Percentiles rank a stretch among this genome's conserved stretches.
Evolutionary conservation across 2,113 vertebrate genomes (phyloP).

Genomic region (Alces alces): DNA sequence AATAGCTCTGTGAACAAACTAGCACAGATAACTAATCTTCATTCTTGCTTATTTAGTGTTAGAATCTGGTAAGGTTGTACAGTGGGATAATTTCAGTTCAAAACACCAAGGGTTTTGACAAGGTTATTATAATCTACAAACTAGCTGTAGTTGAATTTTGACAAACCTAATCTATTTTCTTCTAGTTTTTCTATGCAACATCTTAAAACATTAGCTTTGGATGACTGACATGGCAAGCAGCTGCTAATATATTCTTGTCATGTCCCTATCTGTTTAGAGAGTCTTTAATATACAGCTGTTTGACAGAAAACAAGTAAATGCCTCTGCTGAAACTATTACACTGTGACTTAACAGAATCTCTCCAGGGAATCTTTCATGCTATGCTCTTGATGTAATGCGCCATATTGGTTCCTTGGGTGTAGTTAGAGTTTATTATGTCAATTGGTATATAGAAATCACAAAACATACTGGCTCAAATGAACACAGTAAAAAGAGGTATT

Average conservation of each 20-base stretch:
- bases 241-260: neutral
- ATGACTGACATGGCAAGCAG: neutral
- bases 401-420: conserved; percentile 19
- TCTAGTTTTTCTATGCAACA: neutral
- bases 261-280: conserved; percentile 34
- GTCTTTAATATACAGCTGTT: conserved; percentile 52
- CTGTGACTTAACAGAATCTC: conserved; percentile 14
- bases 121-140: neutral
- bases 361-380: neutral
- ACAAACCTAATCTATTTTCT: neutral
- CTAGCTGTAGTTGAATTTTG: neutral
- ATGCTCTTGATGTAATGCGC: neutral
- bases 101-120: neutral
- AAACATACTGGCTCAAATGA: neutral
- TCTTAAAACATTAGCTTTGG: neutral
- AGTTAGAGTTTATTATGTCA: neutral
- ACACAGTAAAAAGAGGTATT: neutral
- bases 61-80: neutral
- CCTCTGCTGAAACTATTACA: neutral
- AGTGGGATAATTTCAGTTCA: neutral
- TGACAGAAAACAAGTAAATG: conserved; percentile 11
- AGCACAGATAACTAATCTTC: neutral
- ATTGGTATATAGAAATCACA: neutral
- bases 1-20: neutral
- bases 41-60: neutral